Conservation (phyloP, 1,140 invertebrate genomes). For the Solenopsis invicta region DNA sequence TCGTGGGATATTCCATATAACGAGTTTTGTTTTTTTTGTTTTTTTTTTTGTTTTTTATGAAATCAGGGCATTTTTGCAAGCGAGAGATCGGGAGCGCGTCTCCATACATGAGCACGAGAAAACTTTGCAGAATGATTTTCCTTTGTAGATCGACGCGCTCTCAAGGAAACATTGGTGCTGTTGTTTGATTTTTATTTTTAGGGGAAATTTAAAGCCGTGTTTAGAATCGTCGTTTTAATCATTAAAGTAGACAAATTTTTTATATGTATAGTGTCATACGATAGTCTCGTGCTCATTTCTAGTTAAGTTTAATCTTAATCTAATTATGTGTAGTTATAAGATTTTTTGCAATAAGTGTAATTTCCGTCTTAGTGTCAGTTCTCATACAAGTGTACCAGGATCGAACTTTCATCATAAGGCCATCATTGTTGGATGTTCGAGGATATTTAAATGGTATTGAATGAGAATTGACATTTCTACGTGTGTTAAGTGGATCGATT, state of each 20-base stretch:
- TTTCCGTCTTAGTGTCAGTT: not conserved
- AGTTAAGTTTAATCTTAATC: conserved; percentile 28
- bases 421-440: not conserved
- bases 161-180: conserved; percentile 58
- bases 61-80: conserved; percentile 43
- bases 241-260: conserved; percentile 34
- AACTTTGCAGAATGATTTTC: conserved; percentile 35
- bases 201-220: conserved; percentile 6
- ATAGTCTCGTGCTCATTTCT: conserved; percentile 42
- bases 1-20: conserved; percentile 10
- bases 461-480: not conserved
- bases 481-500: not conserved
- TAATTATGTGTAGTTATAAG: conserved; percentile 26
- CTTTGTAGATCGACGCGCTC: conserved; percentile 58
- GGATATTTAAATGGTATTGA: not conserved
- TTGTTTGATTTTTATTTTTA: conserved; percentile 61
- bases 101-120: conserved; percentile 10
- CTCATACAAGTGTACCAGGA: not conserved
- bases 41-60: conserved; percentile 4
- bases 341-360: conserved; percentile 34
- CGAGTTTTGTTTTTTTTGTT: not conserved
- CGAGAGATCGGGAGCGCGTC: conserved; percentile 36
- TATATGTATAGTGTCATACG: not conserved
- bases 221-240: conserved; percentile 9
- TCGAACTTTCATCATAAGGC: not conserved